These are phyloP conservation scores for Drosophila paranaensis DNA, from an alignment of 2,888 invertebrate genomes.

Conservation along the genomic window DNA sequence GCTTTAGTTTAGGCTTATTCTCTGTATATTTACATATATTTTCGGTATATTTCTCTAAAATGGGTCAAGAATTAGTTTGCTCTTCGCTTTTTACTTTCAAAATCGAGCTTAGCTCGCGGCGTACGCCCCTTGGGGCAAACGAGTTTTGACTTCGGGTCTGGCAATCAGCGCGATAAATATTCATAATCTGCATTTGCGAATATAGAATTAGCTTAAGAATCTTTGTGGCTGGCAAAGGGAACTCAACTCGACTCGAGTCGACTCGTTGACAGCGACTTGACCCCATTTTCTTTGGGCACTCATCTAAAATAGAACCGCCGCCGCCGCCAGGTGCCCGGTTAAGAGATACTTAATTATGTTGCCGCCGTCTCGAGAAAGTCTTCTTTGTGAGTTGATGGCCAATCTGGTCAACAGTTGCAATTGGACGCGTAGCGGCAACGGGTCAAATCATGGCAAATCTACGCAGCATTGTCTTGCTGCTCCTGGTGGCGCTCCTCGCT, in stretches of 20 bases:
- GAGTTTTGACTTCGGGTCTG: conserved; percentile 18
- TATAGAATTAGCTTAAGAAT: conserved; percentile 33
- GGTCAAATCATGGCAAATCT: conserved; percentile 58
- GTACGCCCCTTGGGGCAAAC: conserved; percentile 29
- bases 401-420: conserved; percentile 49
- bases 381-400: conserved; percentile 53
- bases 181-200: conserved; percentile 44
- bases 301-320: conserved; percentile 54
- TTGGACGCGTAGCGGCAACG: conserved; percentile 34
- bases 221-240: conserved; percentile 11
- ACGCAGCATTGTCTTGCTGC: conserved; percentile 37
- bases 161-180: conserved; percentile 54
- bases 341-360: conserved; percentile 58
- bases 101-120: conserved; percentile 14
- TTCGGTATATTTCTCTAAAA: conserved; percentile 11
- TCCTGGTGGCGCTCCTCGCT: conserved; percentile 50
- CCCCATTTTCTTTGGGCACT: conserved; percentile 51
- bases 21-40: conserved; percentile 25
- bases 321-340: conserved; percentile 53
- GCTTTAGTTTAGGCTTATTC: neutral
- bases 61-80: conserved; percentile 27
- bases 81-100: conserved; percentile 35
- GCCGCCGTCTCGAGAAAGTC: conserved; percentile 47
- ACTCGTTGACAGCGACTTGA: conserved; percentile 51
- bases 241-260: conserved; percentile 33